These are phyloP conservation scores for Alosa alosa DNA, from an alignment of 2,113 vertebrate genomes.

Conservation along the genomic window DNA sequence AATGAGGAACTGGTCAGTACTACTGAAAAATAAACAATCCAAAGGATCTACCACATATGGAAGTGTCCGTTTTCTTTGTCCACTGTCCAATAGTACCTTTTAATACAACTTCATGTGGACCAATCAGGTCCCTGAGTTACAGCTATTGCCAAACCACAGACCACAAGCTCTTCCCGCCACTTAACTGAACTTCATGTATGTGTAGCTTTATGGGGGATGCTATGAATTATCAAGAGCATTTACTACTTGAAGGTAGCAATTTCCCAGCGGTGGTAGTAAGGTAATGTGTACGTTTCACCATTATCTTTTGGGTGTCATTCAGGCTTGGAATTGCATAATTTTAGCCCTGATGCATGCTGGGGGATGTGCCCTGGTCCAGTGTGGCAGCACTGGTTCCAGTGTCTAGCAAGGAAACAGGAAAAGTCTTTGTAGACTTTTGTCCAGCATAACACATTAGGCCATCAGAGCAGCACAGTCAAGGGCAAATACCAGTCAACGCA, in stretches of 20 bases:
- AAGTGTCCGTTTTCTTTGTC: neutral
- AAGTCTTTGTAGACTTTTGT: neutral
- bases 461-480: neutral
- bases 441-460: neutral
- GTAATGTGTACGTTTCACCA: slow-evolving; percentile 12
- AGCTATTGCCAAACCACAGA: neutral
- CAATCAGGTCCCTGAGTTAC: neutral
- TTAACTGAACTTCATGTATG: neutral
- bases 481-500: neutral
- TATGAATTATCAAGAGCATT: neutral
- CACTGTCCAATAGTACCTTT: neutral
- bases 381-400: neutral
- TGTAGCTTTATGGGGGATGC: neutral
- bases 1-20: neutral
- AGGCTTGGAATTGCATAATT: neutral
- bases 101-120: neutral
- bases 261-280: slow-evolving; percentile 18
- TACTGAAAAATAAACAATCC: neutral
- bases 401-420: neutral
- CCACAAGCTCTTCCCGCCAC: neutral
- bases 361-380: neutral
- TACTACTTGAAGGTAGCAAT: neutral
- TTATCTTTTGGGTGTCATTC: neutral
- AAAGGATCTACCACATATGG: neutral
- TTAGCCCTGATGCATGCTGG: neutral